Percentiles rank a stretch among this genome's conserved stretches.
phyloP scores from a whole-genome alignment of 2,797 vertebrate species.

The Liasis olivaceus region DNA sequence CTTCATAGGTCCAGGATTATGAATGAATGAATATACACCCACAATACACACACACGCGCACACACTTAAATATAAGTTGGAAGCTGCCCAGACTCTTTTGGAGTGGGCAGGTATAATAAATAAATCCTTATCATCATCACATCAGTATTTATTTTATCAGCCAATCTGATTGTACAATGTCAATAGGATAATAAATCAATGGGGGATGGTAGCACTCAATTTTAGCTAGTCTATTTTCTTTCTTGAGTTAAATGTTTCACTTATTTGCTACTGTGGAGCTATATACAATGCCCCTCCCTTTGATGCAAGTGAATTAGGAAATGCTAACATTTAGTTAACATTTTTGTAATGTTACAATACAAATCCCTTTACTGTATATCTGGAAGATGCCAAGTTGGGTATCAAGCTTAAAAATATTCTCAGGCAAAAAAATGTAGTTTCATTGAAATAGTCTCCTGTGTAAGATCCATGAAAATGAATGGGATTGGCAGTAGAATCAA shows the following conservation, averaged over 20 bases:
- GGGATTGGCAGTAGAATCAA: not conserved
- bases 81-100: no score
- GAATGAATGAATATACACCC: not conserved
- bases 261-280: not conserved
- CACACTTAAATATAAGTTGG: not conserved
- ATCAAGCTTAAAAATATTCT: not conserved
- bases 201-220: not conserved
- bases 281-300: not conserved
- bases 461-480: not conserved
- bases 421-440: not conserved
- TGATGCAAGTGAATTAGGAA: not conserved
- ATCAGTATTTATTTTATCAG: not conserved
- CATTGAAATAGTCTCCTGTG: not conserved
- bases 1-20: not conserved
- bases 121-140: not conserved
- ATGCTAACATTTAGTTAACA: no score
- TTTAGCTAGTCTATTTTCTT: not conserved
- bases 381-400: no score
- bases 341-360: no score
- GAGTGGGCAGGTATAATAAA: no score
- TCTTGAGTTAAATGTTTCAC: not conserved
- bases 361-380: no score
- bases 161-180: not conserved
- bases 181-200: constrained; percentile 19
- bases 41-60: no score